Conservation (phyloP, 1,140 invertebrate genomes). For the Sarcophaga peregrina region DNA sequence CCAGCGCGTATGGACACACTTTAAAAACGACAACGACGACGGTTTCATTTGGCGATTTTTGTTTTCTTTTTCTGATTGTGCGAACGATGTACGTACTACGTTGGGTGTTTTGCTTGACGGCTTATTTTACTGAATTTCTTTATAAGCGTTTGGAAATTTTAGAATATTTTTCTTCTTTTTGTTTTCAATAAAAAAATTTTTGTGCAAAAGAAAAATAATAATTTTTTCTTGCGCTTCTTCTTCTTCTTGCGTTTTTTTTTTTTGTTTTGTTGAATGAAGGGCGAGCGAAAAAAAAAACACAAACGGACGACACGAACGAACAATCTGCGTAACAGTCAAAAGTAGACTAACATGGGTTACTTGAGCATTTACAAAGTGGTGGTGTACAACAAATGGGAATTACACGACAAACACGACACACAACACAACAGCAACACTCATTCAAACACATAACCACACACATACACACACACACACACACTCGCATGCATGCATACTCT, state of each 20-base stretch:
- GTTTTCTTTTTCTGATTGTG: not conserved
- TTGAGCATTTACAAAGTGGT: conserved; percentile 66
- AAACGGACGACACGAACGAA: conserved; percentile 51
- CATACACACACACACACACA: not conserved
- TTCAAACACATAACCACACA: not conserved
- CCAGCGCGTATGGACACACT: no score
- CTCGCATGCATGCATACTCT: no score
- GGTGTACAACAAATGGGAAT: conserved; percentile 66
- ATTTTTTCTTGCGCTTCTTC: conserved; percentile 17
- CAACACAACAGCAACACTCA: conserved; percentile 54
- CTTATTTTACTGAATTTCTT: not conserved
- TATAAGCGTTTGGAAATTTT: not conserved
- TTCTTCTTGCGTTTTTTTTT: no score
- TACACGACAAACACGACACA: conserved; percentile 60
- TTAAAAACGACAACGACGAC: not conserved
- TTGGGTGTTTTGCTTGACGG: no score
- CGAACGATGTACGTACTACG: no score
- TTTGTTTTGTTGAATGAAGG: conserved; percentile 48
- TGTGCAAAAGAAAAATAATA: not conserved
- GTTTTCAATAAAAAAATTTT: no score
- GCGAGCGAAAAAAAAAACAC: conserved; percentile 47
- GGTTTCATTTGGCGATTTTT: not conserved
- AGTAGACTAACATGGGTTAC: conserved; percentile 67
- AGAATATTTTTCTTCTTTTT: not conserved
- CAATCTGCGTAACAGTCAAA: conserved; percentile 67